Evolutionary conservation across 2,888 invertebrate genomes (phyloP).

Genomic region (Dexiosoma caninum): DNA sequence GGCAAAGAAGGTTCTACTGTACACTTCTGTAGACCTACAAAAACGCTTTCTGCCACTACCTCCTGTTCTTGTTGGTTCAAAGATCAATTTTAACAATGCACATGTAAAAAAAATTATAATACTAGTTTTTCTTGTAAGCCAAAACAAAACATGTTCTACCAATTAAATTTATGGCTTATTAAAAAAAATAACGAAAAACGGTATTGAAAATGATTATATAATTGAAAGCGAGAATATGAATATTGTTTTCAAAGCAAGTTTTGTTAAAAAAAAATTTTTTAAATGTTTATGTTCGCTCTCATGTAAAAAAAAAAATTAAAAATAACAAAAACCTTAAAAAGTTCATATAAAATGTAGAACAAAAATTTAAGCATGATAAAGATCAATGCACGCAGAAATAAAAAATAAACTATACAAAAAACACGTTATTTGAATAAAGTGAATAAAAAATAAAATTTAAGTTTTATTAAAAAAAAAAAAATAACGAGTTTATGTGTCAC

Average conservation of each 20-base stretch:
- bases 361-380: background rate
- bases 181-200: no score
- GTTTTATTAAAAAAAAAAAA: background rate
- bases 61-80: background rate
- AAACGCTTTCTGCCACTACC: background rate
- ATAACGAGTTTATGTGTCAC: background rate
- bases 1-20: background rate
- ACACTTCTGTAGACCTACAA: background rate
- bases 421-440: background rate
- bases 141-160: background rate
- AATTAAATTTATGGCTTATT: background rate
- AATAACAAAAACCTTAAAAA: no score
- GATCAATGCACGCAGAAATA: conserved; percentile 33
- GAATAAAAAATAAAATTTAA: background rate
- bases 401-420: background rate
- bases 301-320: no score
- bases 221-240: background rate
- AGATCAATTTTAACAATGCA: background rate
- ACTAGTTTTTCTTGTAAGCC: background rate
- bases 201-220: background rate
- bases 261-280: background rate
- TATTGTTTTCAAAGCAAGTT: background rate
- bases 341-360: conserved; percentile 1
- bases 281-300: background rate
- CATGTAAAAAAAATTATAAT: background rate